Conservation (phyloP, 2,797 vertebrate genomes). For the Anguilla obscura region DNA sequence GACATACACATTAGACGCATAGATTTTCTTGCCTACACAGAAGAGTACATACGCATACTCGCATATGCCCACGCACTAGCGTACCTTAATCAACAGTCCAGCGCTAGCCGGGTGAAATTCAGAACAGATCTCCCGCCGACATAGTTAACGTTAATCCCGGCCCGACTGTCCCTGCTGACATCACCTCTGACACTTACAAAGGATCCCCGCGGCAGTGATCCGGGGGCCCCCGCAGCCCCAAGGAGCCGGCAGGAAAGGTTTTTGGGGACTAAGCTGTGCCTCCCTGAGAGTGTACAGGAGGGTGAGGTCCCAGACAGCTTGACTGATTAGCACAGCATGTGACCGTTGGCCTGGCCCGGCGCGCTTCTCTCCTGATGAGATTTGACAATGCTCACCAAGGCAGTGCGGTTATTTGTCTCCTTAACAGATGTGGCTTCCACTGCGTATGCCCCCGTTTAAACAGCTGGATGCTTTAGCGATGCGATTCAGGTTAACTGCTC, state of each 20-base stretch:
- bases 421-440: background rate
- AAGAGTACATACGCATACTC: background rate
- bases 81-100: conserved; percentile 56
- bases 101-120: conserved; percentile 65
- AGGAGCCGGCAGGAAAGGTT: conserved; percentile 55
- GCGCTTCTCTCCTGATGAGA: background rate
- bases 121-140: conserved; percentile 64
- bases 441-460: background rate
- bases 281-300: conserved; percentile 60
- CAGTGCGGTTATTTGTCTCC: background rate
- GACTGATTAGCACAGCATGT: conserved; percentile 65
- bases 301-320: conserved; percentile 59
- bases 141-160: conserved; percentile 61
- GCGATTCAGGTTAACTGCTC: background rate
- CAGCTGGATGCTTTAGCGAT: background rate
- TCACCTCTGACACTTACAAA: conserved; percentile 71
- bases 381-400: conserved; percentile 1
- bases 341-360: conserved; percentile 36
- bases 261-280: conserved; percentile 61
- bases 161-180: conserved; percentile 58
- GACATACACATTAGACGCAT: background rate
- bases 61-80: conserved; percentile 14
- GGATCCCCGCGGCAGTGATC: conserved; percentile 61
- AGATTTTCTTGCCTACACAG: background rate
- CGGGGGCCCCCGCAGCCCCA: conserved; percentile 48